A percentile compares a stretch with the other conserved stretches of the same genome.
phyloP scores from a whole-genome alignment of 2,113 vertebrate species.

The Chaetorhynchus papuensis region DNA sequence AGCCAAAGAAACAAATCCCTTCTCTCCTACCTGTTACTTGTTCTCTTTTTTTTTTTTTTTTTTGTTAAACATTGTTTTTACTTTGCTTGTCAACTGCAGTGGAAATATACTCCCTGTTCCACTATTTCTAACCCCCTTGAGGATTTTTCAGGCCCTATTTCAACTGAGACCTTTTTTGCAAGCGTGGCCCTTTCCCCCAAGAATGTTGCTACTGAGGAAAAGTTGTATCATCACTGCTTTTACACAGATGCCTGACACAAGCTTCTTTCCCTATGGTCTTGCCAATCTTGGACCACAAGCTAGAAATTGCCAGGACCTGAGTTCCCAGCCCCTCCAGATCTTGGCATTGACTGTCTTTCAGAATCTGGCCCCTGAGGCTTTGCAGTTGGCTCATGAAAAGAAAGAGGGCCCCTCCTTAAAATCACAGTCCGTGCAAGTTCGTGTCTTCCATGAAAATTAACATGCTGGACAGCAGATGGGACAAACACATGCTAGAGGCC shows the following conservation, averaged over 20 bases:
- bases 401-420: constrained; percentile 33
- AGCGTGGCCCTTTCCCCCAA: neutral
- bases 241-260: neutral
- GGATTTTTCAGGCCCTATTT: neutral
- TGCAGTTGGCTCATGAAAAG: constrained; percentile 33
- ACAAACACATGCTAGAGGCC: constrained; percentile 61
- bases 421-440: constrained; percentile 44
- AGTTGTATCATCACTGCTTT: neutral
- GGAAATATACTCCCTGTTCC: neutral
- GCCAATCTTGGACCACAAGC: neutral
- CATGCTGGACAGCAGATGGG: constrained; percentile 61
- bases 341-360: constrained; percentile 36
- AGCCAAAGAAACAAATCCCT: neutral
- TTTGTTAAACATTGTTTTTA: neutral
- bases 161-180: neutral
- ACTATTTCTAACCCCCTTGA: neutral
- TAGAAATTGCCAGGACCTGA: neutral
- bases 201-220: neutral
- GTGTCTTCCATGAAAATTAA: constrained; percentile 49
- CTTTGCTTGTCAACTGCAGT: neutral
- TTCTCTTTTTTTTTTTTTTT: too few relatives aligned
- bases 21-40: neutral
- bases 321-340: neutral
- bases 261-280: neutral
- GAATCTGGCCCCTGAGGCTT: constrained; percentile 37